phyloP scores from a whole-genome alignment of 2,113 vertebrate species.

The Pedionomus torquatus region DNA sequence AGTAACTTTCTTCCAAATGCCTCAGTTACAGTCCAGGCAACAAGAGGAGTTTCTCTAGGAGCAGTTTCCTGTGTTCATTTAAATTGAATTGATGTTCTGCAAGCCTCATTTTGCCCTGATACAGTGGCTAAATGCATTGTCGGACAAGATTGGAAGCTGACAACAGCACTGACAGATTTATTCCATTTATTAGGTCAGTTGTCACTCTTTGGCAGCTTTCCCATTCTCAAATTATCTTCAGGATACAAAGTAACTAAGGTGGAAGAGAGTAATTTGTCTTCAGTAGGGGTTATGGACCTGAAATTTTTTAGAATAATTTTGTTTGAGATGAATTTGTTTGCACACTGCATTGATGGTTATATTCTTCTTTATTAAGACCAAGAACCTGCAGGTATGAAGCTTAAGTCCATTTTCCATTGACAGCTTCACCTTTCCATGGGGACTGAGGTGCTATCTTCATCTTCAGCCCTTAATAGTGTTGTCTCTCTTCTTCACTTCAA shows the following conservation, averaged over 20 bases:
- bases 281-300: background rate
- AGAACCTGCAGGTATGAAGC: background rate
- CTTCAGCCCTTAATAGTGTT: background rate
- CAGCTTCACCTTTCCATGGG: background rate
- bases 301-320: background rate
- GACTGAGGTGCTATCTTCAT: background rate
- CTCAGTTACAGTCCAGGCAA: background rate
- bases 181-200: background rate
- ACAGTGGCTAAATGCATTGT: background rate
- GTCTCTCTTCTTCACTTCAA: background rate
- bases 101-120: background rate
- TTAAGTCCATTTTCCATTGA: background rate
- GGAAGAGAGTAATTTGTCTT: conserved; percentile 4
- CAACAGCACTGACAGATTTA: background rate
- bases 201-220: background rate
- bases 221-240: background rate
- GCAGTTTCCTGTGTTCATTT: background rate
- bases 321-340: conserved; percentile 3
- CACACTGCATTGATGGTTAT: background rate
- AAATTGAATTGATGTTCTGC: background rate
- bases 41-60: background rate
- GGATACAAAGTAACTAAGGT: background rate
- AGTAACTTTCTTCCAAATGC: background rate
- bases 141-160: background rate
- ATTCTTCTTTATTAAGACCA: background rate